phyloP scores from a whole-genome alignment of 2,888 invertebrate species.

The Nomada flava region DNA sequence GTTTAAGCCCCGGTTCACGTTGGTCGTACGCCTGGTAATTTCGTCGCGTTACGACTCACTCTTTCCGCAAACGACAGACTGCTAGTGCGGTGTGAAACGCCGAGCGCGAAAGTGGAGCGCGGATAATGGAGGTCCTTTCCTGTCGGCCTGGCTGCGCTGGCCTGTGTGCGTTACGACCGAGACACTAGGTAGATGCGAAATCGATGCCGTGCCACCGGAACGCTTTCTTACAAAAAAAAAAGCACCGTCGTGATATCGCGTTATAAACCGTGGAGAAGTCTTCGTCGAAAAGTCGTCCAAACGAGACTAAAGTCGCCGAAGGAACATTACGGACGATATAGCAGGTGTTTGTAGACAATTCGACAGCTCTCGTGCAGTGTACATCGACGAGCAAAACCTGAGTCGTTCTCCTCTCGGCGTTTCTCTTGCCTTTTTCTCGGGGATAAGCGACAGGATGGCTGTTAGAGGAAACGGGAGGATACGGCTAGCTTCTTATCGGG shows the following conservation, averaged over 20 bases:
- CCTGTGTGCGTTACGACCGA: slow-evolving; percentile 46
- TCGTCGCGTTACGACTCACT: slow-evolving; percentile 60
- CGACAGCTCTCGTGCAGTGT: slow-evolving; percentile 16
- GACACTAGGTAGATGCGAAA: slow-evolving; percentile 71
- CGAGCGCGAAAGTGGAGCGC: slow-evolving; percentile 61
- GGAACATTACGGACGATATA: slow-evolving; percentile 56
- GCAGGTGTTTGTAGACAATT: slow-evolving; percentile 57
- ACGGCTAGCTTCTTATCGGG: slow-evolving; percentile 52
- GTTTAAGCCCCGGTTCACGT: slow-evolving; percentile 25
- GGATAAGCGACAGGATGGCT: slow-evolving; percentile 44
- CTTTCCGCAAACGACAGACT: slow-evolving; percentile 55
- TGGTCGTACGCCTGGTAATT: slow-evolving; percentile 59
- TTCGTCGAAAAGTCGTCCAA: slow-evolving; percentile 32
- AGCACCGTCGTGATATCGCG: slow-evolving; percentile 39
- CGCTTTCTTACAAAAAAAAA: slow-evolving; percentile 36
- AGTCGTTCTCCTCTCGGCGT: slow-evolving; percentile 12
- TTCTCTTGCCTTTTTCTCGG: slow-evolving; percentile 14
- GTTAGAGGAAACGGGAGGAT: slow-evolving; percentile 26
- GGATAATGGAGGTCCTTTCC: slow-evolving; percentile 67
- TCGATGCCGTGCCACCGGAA: slow-evolving; percentile 64
- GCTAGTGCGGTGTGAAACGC: slow-evolving; percentile 60
- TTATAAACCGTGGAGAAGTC: slow-evolving; percentile 52
- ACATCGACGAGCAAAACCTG: slow-evolving; percentile 28
- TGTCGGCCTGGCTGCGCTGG: slow-evolving; percentile 5
- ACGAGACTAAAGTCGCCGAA: slow-evolving; percentile 45